Evolutionary conservation across 2,888 invertebrate genomes (phyloP), one percentile per base, ranked within the genome.

Genomic region (Lasioglossum pauxillum): DNA sequence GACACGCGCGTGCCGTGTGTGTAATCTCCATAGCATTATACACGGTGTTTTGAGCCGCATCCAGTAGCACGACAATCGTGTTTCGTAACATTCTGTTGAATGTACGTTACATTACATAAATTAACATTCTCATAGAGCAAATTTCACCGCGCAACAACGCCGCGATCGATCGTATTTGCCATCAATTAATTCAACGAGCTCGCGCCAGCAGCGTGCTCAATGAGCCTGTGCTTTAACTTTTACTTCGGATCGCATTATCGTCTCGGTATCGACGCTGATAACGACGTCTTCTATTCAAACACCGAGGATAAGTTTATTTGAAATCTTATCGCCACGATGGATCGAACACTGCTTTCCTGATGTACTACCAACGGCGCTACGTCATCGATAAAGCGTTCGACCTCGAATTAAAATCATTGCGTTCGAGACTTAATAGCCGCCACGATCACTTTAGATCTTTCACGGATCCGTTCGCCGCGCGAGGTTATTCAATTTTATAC

Each of bases 51-150:
- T 69, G 19, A 72, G 71, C 82, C 88, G 80, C 82, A 74, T 82
- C 10, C 77, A 67, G 64, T n/a, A 76, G 64, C 74, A 77, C 82
- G 38, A 67, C 84, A 82, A 90, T 86, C 86, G 84, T 81, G 60
- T 53, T 82, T 57, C 69, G 64, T 64, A 64, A 64, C 49, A 72
- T 77, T 84, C 69, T 75, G 75, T 85, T n/a, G 77, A 49, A 71
- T 14, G 76, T 67, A 74, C 49, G 19, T 60, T 75, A 49, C 76
- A 80, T 85, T 83, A 84, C 53, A 31, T 83, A 86, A 86, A 79
- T 72, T 73, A 23, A 83, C 80, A 84, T 88, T 90, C 84, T 85
- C 83, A 67, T 72, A 19, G 35, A 80, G 82, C 79, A 72, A 86
- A 85, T 82, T 88, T 60, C 67, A 8, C 72, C 19, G 10, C 31